A percentile compares a stretch with the other conserved stretches of the same genome.
Evolutionary conservation across 2,888 invertebrate species (phyloP).

Genomic region (Leptothorax acervorum): DNA sequence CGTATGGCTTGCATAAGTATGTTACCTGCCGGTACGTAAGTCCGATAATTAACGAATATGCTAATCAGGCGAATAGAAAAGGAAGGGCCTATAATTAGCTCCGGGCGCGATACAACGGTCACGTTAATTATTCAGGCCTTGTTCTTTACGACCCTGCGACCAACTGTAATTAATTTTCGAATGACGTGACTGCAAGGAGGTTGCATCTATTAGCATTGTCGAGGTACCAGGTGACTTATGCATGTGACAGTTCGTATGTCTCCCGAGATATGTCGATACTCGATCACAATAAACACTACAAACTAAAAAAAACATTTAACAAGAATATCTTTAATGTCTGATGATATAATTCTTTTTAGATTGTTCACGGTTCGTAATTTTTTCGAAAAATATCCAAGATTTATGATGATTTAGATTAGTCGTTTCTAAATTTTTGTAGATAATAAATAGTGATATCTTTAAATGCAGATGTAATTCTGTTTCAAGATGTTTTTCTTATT

Average conservation of each 20-base stretch:
- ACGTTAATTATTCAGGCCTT: conserved; percentile 82
- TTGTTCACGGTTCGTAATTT: background rate
- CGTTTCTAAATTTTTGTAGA: background rate
- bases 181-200: conserved; percentile 82
- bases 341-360: background rate
- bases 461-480: background rate
- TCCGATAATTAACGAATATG: conserved; percentile 83
- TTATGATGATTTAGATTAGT: background rate
- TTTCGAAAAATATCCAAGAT: background rate
- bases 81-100: conserved; percentile 82
- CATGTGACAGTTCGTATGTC: conserved; percentile 70
- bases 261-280: conserved; percentile 67
- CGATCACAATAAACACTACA: conserved; percentile 63
- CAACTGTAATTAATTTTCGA: conserved; percentile 81
- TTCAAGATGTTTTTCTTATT: background rate
- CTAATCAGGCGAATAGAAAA: conserved; percentile 80
- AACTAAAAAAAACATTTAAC: background rate
- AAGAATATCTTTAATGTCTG: background rate
- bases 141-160: conserved; percentile 78
- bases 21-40: conserved; percentile 59
- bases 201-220: conserved; percentile 80
- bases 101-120: conserved; percentile 79
- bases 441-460: background rate
- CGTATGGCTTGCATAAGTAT: conserved; percentile 59
- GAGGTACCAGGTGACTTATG: conserved; percentile 74